Base-by-base conservation (phyloP, 2,113 vertebrate genomes). In the Brevimyrus niger region DNA sequence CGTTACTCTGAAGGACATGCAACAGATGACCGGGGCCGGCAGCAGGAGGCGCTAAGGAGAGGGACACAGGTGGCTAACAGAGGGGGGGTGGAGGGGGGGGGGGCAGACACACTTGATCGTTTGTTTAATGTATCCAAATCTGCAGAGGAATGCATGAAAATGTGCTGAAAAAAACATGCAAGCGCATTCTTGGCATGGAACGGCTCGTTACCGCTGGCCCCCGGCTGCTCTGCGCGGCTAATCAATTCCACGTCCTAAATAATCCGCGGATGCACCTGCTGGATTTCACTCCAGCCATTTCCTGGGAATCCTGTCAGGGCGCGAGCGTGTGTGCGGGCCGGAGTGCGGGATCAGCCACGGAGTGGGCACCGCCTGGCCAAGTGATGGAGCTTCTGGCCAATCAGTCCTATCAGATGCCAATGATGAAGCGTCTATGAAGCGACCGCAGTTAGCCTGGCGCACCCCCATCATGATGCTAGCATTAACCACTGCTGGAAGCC, bases 191-290 rank as follows among this genome's bases (percentile, higher is more conserved):
- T 90, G 86, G 86, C 87, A 89, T 86, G 80, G 44, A 35, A 87
- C 51, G 19, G 51, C 65, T 15, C 4, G 82, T 89, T 73, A 23
- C 86, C 65, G 65, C 86, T 89, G 89, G 61, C 91, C 82, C 89
- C 88, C 87, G 61, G 89, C 80, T 86, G 88, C 86, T 51, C 87
- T 84, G 91, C 58, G 73, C 80, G 65, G 89, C 58, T 89, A 91
- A 92, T 93, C 91, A 91, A 90, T 92, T 92, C 21, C 88, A 69
- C 55, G 61, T 88, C 90, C 90, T 61, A 84, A 88, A 88, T 87
- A 89, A 89, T 84, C 84, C 87, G 88, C 55, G 65, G 88, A 48
- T 13, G 90, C 90, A 90, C 90, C 83, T 88, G 90, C 65, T 84
- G 86, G 19, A 31, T 48, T 69, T 76, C 86, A 86, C 88, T 91